Evolutionary conservation across 1,140 invertebrate species (phyloP).

Genomic region (Harlomillsia oculata): DNA sequence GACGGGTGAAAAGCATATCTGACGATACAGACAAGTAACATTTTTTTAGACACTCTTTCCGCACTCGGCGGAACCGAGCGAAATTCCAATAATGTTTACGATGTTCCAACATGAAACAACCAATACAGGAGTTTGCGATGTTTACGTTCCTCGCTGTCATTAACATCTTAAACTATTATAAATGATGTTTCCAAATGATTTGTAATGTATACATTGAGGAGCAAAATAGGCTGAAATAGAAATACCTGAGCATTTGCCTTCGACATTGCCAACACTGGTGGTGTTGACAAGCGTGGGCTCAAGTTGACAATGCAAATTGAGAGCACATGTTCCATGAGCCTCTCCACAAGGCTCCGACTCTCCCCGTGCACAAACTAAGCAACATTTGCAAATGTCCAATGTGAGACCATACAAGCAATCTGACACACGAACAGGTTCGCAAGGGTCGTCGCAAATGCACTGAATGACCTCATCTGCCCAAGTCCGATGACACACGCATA

Average conservation of each 20-base stretch:
- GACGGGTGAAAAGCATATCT: too few species aligned
- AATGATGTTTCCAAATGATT: neutral
- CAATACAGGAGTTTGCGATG: too few species aligned
- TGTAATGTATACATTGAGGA: neutral
- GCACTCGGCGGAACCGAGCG: too few species aligned
- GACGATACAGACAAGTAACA: too few species aligned
- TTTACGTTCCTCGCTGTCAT: too few species aligned
- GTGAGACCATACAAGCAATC: slow-evolving; percentile 32
- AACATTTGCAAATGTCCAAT: slow-evolving; percentile 33
- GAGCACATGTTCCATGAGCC: slow-evolving; percentile 23
- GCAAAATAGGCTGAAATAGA: neutral
- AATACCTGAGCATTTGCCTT: slow-evolving; percentile 20
- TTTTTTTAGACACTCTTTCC: too few species aligned
- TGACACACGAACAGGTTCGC: slow-evolving; percentile 22
- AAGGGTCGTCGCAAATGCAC: slow-evolving; percentile 34
- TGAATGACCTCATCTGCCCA: slow-evolving; percentile 1
- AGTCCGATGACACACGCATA: too few species aligned
- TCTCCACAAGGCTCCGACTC: slow-evolving; percentile 34
- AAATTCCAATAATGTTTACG: too few species aligned
- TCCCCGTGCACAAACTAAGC: slow-evolving; percentile 32
- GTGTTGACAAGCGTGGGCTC: too few species aligned
- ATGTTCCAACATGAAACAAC: too few species aligned
- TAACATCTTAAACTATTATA: too few species aligned
- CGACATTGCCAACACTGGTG: slow-evolving; percentile 6
- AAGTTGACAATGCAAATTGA: slow-evolving; percentile 18